Evolutionary conservation across 2,113 vertebrate genomes (phyloP), one percentile per base, ranked within the genome.

Genomic region (Pterocles gutturalis): DNA sequence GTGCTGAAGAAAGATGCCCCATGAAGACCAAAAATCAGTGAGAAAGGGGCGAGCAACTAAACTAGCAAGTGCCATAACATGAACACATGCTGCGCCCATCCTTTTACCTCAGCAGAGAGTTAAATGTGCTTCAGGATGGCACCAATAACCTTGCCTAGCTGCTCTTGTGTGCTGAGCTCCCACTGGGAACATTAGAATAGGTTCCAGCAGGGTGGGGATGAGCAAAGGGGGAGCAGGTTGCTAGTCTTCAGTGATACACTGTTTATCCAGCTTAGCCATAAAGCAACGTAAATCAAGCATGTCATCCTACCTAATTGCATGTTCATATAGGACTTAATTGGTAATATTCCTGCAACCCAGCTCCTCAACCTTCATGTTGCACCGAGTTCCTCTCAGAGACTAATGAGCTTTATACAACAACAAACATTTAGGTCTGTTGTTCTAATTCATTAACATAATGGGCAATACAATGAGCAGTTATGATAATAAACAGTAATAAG

Each of bases 381-480:
- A 76, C 14, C 48, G 83, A 97, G 82, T 66, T 95, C 94, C 89
- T 95, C 92, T 96, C 58, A 5, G 94, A 97, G 89, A 90, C 96
- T 96, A 98, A 98, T 96, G 96, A 98, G 96, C 96, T 97, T 95
- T 95, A 95, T 91, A 92, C 60, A 92, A 97, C 96, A 97, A 94
- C 94, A 96, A 97, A 98, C 95, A 94, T 97, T 97, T 79, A 96
- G 95, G 96, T 96, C 96, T 96, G 97, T 97, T 97, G 96, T 98
- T 97, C 96, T 97, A 95, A 97, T 97, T 98, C 97, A 96, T 98
- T 97, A 98, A 96, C 96, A 97, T 97, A 98, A 98, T 95, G 96
- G 97, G 86, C 90, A 96, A 93, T 93, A 88, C 75, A 77, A 93
- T 49, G 87, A 98, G 93, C 86, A 75, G 97, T 96, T 97, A 98